A percentile compares a stretch with the other conserved stretches of the same genome.
phyloP scores from a whole-genome alignment of 2,113 vertebrate species.

The Gasterosteus nipponicus region DNA sequence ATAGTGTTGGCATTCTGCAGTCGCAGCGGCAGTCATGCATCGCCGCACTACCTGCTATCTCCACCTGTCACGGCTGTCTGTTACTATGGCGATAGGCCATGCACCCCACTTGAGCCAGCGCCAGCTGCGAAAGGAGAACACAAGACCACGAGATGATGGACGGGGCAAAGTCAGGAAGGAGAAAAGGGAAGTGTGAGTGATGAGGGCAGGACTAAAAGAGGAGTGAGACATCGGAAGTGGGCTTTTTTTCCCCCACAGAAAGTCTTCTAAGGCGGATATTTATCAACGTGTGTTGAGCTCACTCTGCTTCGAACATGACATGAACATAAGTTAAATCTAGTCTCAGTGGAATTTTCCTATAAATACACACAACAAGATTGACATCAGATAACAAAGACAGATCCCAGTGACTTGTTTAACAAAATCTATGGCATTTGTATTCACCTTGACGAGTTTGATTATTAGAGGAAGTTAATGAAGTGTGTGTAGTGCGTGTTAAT shows the following conservation, averaged over 20 bases:
- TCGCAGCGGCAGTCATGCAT: conserved; percentile 71
- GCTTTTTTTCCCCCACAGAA: conserved; percentile 10
- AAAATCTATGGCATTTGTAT: conserved; percentile 58
- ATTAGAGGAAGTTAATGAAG: conserved; percentile 68
- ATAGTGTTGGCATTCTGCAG: conserved; percentile 63
- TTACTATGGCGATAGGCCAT: conserved; percentile 83
- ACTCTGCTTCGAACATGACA: not conserved
- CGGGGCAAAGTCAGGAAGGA: conserved; percentile 20
- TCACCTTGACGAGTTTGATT: conserved; percentile 69
- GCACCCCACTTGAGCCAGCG: conserved; percentile 50
- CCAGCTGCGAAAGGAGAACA: conserved; percentile 13
- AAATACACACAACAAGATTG: conserved; percentile 8
- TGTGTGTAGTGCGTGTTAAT: not conserved
- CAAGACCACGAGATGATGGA: conserved; percentile 35
- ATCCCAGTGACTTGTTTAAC: conserved; percentile 42
- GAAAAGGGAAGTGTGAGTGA: conserved; percentile 44
- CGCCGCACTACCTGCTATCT: conserved; percentile 74
- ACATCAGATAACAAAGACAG: conserved; percentile 29
- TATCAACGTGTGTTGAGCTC: not conserved
- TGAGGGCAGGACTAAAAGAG: conserved; percentile 1
- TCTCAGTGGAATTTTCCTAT: conserved; percentile 7
- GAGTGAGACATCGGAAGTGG: conserved; percentile 1
- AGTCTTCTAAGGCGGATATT: conserved; percentile 11
- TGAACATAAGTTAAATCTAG: not conserved
- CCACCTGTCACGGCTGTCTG: conserved; percentile 83